phyloP scores from a whole-genome alignment of 2,113 vertebrate species.

The Pseudopodoces humilis region DNA sequence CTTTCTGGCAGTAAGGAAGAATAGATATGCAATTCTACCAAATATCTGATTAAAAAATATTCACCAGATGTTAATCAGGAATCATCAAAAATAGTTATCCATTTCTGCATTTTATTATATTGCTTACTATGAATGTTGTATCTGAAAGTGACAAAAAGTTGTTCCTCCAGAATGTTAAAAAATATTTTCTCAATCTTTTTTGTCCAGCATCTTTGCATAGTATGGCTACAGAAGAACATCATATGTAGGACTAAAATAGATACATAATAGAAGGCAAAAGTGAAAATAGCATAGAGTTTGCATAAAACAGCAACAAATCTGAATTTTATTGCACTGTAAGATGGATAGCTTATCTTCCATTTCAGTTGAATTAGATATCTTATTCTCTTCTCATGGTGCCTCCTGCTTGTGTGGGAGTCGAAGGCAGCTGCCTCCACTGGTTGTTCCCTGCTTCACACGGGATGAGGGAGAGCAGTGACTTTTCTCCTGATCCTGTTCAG shows the following conservation, averaged over 20 bases:
- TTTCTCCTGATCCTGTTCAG: not conserved
- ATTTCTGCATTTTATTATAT: not conserved
- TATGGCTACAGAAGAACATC: not conserved
- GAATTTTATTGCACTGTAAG: not conserved
- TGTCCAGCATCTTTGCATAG: not conserved
- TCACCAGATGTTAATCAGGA: not conserved
- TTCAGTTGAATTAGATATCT: not conserved
- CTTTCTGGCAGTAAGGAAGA: not conserved
- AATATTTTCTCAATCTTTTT: not conserved
- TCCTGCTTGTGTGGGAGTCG: not conserved
- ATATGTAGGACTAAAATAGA: not conserved
- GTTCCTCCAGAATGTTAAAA: not conserved
- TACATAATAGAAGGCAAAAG: not conserved
- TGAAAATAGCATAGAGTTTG: not conserved
- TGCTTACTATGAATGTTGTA: not conserved
- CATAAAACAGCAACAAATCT: not conserved
- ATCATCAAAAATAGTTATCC: not conserved
- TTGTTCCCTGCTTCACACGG: not conserved
- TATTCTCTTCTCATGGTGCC: not conserved
- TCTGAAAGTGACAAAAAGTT: not conserved
- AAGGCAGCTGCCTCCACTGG: not conserved
- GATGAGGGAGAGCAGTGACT: not conserved
- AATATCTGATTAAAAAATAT: not conserved
- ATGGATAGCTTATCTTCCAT: not conserved
- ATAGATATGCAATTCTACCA: not conserved